Conservation (phyloP, 2,888 invertebrate species). For the Cheilosia scutellata region DNA sequence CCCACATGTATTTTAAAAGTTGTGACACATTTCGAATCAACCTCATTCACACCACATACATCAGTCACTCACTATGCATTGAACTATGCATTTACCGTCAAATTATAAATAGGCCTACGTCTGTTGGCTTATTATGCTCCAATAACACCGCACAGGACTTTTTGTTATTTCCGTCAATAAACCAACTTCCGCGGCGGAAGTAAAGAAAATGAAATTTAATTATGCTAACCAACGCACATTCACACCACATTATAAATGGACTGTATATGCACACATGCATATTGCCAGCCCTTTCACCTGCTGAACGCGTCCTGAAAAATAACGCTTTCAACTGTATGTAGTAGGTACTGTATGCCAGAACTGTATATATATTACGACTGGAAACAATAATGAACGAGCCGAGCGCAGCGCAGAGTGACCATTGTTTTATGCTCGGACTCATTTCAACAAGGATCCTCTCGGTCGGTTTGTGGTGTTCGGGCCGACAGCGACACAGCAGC, state of each 20-base stretch:
- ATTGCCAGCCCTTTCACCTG: constrained; percentile 52
- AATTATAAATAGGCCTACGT: no score
- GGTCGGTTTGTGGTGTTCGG: constrained; percentile 28
- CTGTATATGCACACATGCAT: not conserved
- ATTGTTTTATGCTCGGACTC: constrained; percentile 69
- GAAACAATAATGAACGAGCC: constrained; percentile 70
- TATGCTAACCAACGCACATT: constrained; percentile 38
- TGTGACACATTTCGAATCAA: no score
- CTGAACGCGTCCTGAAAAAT: constrained; percentile 49
- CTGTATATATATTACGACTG: constrained; percentile 61
- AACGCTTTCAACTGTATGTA: not conserved
- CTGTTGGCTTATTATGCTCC: no score
- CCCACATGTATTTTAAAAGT: no score
- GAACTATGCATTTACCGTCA: no score
- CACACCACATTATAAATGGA: not conserved
- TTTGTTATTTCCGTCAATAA: constrained; percentile 69
- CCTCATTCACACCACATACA: no score
- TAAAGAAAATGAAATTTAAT: constrained; percentile 69
- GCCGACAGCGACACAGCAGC: constrained; percentile 38
- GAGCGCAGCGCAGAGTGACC: constrained; percentile 56
- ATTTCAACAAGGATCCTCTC: constrained; percentile 67
- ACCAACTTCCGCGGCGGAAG: constrained; percentile 64
- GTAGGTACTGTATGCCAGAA: constrained; percentile 43
- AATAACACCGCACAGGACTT: not conserved
- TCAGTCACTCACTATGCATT: no score